A percentile compares a stretch with the other conserved stretches of the same genome.
These are phyloP conservation scores for Coreius guichenoti DNA, from an alignment of 2,797 vertebrate genomes.

Conservation along the genomic window DNA sequence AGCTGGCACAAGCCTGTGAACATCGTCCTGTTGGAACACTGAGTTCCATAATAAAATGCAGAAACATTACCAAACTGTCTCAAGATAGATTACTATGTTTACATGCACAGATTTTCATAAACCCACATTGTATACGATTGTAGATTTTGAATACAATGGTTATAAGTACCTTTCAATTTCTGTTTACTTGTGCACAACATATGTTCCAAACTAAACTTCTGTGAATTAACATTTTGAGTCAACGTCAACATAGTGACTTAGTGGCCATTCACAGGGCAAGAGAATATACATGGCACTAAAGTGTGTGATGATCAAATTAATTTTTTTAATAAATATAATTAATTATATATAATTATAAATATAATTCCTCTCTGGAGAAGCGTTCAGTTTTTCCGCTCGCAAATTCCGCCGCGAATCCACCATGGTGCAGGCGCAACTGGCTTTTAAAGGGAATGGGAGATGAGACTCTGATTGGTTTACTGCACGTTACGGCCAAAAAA, in stretches of 20 bases:
- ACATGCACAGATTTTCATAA: neutral
- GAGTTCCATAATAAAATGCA: conserved; percentile 5
- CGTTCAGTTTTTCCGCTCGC: too few species aligned
- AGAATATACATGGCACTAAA: neutral
- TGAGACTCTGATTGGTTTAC: too few species aligned
- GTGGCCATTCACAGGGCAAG: neutral
- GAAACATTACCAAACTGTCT: conserved; percentile 14
- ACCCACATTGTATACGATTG: neutral
- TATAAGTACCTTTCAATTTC: neutral
- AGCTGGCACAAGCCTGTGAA: conserved; percentile 42
- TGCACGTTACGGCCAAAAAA: too few species aligned
- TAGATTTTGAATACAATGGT: neutral
- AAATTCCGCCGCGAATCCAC: too few species aligned
- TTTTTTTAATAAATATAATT: too few species aligned
- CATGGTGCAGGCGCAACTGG: too few species aligned
- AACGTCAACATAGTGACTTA: neutral
- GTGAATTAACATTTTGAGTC: neutral
- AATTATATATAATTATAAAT: too few species aligned
- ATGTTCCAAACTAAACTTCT: neutral
- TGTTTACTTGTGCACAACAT: too few species aligned
- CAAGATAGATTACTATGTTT: neutral
- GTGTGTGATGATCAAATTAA: neutral
- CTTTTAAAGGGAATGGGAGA: too few species aligned
- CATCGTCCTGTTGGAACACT: conserved; percentile 34
- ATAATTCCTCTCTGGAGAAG: too few species aligned